Evolutionary conservation across 2,113 vertebrate species (phyloP).

Genomic region (zebrafish (Danio rerio)): DNA sequence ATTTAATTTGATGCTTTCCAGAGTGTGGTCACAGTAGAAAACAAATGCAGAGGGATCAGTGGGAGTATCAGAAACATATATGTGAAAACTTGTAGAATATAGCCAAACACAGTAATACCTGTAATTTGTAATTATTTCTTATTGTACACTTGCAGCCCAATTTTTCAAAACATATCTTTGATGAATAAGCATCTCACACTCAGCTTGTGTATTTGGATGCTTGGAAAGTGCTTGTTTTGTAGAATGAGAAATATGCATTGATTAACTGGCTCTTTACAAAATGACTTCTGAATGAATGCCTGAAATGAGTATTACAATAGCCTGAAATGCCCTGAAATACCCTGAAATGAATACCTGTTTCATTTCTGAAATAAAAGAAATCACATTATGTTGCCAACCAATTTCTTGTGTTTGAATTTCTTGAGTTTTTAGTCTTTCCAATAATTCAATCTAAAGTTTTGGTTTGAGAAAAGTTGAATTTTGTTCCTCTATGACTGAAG

Average conservation of each 20-base stretch:
- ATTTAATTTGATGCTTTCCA: no score
- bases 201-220: background rate
- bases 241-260: background rate
- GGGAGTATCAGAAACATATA: no score
- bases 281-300: background rate
- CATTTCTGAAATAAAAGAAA: background rate
- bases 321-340: no score
- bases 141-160: no score
- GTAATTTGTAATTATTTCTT: no score
- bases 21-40: no score
- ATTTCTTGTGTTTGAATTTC: background rate
- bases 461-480: background rate
- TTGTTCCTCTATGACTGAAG: background rate
- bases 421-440: background rate
- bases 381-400: background rate
- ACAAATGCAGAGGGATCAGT: no score
- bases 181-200: no score
- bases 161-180: no score
- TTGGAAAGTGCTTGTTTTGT: background rate
- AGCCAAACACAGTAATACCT: no score
- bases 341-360: background rate
- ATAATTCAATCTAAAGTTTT: constrained; percentile 16
- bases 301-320: no score
- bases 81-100: no score
- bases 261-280: background rate